Evolutionary conservation across 2,113 vertebrate species (phyloP), one percentile per base, ranked within the genome.

Genomic region (Epinephelus fuscoguttatus): DNA sequence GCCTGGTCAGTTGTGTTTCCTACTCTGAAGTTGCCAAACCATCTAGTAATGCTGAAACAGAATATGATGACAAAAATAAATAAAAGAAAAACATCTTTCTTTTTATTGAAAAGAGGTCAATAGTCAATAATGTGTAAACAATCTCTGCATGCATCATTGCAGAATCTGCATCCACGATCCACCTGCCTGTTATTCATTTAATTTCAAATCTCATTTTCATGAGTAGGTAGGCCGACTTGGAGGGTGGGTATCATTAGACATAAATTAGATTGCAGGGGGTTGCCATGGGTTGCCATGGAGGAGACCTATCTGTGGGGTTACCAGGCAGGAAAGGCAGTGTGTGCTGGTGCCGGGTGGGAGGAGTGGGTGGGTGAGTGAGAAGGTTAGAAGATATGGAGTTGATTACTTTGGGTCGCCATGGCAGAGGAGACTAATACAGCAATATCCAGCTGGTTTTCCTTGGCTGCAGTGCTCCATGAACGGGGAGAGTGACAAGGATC

Each of bases 371-470:
- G 82, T 78, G 89, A 87, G 86, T 78, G 61, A 85, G 84, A 87
- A 92, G 90, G 86, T 91, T 89, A 90, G 88, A 88, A 83, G 91
- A 93, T 83, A 88, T 64, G 78, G 90, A 92, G 91, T 91, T 94
- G 92, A 95, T 95, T 94, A 91, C 87, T 89, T 87, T 82, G 76
- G 85, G 90, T 93, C 94, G 92, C 91, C 83, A 90, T 92, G 89
- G 84, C 55, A 69, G 91, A 88, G 69, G 86, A 90, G 81, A 91
- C 81, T 42, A 84, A 89, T 70, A 80, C 64, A 57, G 78, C 74
- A 86, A 67, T 86, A 91, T 87, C 81, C 82, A 88, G 89, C 82
- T 81, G 86, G 74, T 91, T 84, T 82, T 79, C 53, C 59, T 84
- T 82, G 71, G 85, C 81, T 72, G 78, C 66, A 21, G 67, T 37